Percentiles rank a stretch among this genome's conserved stretches.
Evolutionary conservation across 2,113 vertebrate species (phyloP).

Genomic region (Triplophysa tibetana): DNA sequence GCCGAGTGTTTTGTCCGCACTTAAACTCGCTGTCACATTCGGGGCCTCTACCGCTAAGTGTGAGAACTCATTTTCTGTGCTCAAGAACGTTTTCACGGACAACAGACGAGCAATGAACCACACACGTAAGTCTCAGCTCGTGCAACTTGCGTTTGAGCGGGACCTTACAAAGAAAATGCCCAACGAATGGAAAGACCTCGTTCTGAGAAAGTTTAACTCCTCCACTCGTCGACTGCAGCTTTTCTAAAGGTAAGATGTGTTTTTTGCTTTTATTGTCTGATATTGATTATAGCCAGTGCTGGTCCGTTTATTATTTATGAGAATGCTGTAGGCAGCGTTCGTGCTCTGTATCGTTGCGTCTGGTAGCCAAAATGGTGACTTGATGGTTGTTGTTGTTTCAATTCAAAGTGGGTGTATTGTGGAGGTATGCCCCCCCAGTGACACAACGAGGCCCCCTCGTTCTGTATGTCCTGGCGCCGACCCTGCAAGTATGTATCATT

Average conservation of each 20-base stretch:
- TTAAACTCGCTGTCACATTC: neutral
- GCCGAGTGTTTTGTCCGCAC: neutral
- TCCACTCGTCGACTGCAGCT: neutral
- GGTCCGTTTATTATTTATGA: no score
- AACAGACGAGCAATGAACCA: neutral
- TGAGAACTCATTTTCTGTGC: neutral
- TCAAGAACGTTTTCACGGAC: neutral
- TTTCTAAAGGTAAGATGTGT: neutral
- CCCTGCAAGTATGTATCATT: no score
- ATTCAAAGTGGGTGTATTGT: no score
- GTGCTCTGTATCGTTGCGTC: no score
- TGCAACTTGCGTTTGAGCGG: neutral
- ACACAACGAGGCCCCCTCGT: no score
- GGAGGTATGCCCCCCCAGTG: no score
- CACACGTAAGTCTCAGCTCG: neutral
- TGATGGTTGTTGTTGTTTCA: no score
- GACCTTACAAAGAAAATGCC: neutral
- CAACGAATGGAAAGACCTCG: neutral
- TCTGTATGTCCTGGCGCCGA: no score
- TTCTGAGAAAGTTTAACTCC: neutral
- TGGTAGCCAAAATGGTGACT: no score
- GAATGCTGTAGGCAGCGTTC: no score
- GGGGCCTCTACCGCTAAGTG: neutral
- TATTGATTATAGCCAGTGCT: no score
- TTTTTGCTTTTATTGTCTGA: no score